Percentiles rank a stretch among this genome's conserved stretches.
These are phyloP conservation scores for Crotalus helleri DNA, from an alignment of 2,113 vertebrate species.

Conservation along the genomic window DNA sequence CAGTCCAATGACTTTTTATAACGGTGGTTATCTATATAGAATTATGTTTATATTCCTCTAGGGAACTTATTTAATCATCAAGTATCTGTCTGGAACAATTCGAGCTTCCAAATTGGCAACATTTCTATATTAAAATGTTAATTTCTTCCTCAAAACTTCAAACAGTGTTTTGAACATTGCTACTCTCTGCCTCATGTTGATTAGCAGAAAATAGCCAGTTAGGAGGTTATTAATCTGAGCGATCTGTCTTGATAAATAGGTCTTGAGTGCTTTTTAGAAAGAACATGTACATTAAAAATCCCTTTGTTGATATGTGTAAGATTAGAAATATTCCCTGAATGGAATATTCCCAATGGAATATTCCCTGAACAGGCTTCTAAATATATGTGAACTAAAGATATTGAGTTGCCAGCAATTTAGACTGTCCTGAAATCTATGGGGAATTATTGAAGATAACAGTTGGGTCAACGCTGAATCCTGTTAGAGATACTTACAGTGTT, in stretches of 20 bases:
- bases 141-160: neutral
- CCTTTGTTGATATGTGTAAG: constrained; percentile 7
- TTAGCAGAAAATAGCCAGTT: neutral
- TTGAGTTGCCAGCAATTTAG: neutral
- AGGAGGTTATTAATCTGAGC: constrained; percentile 12
- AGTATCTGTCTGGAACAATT: neutral
- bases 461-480: neutral
- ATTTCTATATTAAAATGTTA: neutral
- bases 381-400: neutral
- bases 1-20: neutral
- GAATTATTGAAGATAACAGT: neutral
- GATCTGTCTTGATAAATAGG: constrained; percentile 14
- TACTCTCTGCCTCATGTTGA: neutral
- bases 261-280: constrained; percentile 16
- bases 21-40: neutral
- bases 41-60: neutral
- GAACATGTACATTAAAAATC: constrained; percentile 3
- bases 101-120: neutral
- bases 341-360: neutral
- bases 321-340: neutral
- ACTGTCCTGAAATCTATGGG: neutral
- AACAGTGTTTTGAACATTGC: neutral
- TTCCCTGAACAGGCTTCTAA: neutral
- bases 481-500: neutral
- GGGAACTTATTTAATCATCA: neutral